These are phyloP conservation scores for Tamias sibiricus DNA, from an alignment of 2,113 vertebrate genomes.

Conservation along the genomic window DNA sequence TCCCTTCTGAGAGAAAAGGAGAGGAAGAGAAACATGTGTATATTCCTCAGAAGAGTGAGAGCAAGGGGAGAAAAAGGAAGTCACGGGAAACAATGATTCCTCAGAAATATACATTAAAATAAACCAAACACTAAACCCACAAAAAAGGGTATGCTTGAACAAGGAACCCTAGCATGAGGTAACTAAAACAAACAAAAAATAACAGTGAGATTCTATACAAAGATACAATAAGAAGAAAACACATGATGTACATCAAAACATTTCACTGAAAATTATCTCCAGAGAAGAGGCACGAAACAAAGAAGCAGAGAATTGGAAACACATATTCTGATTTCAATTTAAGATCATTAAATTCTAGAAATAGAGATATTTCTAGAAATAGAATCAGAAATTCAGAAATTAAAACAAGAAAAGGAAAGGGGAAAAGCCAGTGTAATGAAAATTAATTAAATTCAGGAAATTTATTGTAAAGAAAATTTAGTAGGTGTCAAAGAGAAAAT, in stretches of 20 bases:
- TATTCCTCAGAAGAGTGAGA: background rate
- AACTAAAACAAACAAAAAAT: no score
- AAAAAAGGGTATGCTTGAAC: background rate
- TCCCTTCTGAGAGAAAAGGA: background rate
- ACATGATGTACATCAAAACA: background rate
- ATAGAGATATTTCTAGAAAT: background rate
- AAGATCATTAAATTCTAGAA: background rate
- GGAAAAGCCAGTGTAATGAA: background rate
- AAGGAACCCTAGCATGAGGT: background rate
- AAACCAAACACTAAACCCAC: background rate
- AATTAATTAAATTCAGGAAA: background rate
- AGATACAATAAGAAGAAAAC: background rate
- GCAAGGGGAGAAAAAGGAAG: background rate
- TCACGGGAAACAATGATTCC: background rate
- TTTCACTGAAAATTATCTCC: background rate
- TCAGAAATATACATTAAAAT: background rate
- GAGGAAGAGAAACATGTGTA: background rate
- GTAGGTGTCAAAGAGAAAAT: background rate
- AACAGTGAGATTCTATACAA: background rate
- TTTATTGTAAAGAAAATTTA: background rate
- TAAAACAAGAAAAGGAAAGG: background rate
- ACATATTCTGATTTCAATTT: background rate
- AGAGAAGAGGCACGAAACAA: background rate
- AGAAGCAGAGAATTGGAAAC: background rate
- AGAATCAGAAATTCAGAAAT: constrained; percentile 2